Percentiles rank a stretch among this genome's conserved stretches.
These are phyloP conservation scores for Diadromus collaris DNA, from an alignment of 2,888 invertebrate genomes.

Conservation along the genomic window DNA sequence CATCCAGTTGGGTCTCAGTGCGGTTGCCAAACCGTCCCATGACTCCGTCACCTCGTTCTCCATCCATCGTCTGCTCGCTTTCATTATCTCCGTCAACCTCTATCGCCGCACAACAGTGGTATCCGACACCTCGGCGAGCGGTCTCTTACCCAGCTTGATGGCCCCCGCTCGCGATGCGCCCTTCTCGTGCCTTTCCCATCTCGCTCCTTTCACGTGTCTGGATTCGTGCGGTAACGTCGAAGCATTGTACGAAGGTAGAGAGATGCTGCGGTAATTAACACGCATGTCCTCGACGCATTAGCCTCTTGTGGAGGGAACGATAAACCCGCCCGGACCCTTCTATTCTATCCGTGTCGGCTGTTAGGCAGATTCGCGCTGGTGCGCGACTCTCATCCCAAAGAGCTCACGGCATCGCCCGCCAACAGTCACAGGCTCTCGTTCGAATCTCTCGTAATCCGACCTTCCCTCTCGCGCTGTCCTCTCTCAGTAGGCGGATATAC, in stretches of 20 bases:
- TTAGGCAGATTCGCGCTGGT: conserved; percentile 31
- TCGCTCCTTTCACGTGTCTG: conserved; percentile 26
- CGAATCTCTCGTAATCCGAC: conserved; percentile 8
- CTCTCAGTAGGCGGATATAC: conserved; percentile 23
- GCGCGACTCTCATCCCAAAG: conserved; percentile 26
- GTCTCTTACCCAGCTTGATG: neutral
- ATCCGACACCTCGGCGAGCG: conserved; percentile 32
- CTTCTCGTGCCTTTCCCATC: neutral
- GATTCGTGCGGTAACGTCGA: conserved; percentile 26
- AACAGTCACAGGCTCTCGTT: conserved; percentile 2
- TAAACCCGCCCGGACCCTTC: conserved; percentile 2
- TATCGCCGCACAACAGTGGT: conserved; percentile 3
- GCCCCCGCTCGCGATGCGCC: neutral
- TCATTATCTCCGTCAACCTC: conserved; percentile 39
- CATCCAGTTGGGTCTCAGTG: conserved; percentile 5
- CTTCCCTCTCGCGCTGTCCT: conserved; percentile 15
- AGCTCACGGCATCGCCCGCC: conserved; percentile 41
- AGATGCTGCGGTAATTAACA: conserved; percentile 56
- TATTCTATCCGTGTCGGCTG: neutral
- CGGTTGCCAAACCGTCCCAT: conserved; percentile 44
- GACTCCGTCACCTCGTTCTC: conserved; percentile 4
- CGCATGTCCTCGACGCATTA: conserved; percentile 59
- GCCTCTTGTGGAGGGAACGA: conserved; percentile 29
- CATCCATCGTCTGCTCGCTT: conserved; percentile 13
- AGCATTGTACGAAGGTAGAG: conserved; percentile 50